These are phyloP conservation scores for Dasysyrphus tricinctus DNA, from an alignment of 2,888 invertebrate species.

Conservation along the genomic window DNA sequence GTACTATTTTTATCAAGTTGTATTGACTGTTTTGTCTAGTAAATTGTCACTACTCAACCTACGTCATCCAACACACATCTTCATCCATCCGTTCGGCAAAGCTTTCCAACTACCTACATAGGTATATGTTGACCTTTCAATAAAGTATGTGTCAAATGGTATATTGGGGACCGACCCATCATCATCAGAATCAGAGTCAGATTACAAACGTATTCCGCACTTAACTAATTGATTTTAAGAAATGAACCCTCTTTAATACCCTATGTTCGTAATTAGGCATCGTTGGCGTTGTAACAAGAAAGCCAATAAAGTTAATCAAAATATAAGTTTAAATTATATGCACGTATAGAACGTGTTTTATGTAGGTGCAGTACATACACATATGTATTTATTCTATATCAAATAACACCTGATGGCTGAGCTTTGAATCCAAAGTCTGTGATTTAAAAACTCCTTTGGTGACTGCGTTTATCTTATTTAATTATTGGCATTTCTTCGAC, in stretches of 20 bases:
- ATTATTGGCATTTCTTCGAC: conserved; percentile 13
- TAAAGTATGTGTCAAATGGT: background rate
- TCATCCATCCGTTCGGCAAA: background rate
- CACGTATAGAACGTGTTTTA: background rate
- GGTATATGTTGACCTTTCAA: background rate
- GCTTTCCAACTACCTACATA: background rate
- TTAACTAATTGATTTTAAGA: conserved; percentile 18
- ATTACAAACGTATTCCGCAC: conserved; percentile 6
- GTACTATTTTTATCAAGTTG: background rate
- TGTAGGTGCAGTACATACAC: too few species aligned
- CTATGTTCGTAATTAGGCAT: background rate
- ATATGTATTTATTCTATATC: too few species aligned
- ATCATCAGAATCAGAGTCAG: conserved; percentile 17
- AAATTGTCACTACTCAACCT: background rate
- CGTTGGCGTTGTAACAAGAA: background rate
- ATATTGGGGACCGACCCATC: background rate
- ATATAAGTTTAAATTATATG: background rate
- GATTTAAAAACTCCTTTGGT: background rate
- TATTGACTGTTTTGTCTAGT: conserved; percentile 5
- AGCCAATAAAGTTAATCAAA: background rate
- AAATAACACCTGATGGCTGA: background rate
- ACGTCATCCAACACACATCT: conserved; percentile 13
- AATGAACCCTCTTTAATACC: background rate
- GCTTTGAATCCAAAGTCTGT: background rate
- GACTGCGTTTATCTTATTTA: background rate